Evolutionary conservation across 2,888 invertebrate genomes (phyloP).

Genomic region (Tenthredo amoena): DNA sequence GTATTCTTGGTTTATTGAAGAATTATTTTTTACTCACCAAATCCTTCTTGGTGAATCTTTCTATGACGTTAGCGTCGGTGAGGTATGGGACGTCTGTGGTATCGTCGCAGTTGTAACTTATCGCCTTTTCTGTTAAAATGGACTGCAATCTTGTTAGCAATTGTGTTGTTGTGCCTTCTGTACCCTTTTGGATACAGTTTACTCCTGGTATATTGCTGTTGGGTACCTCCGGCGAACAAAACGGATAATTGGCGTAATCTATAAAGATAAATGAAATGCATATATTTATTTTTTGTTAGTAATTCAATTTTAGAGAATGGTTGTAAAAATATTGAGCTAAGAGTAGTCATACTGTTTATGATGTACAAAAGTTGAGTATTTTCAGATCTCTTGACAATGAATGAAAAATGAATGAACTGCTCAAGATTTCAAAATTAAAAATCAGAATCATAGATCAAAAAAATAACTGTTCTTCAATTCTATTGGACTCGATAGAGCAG

Average conservation of each 20-base stretch:
- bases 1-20: conserved; percentile 17
- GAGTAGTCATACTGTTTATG: neutral
- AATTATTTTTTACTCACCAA: conserved; percentile 69
- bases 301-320: neutral
- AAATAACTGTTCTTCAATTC: conserved; percentile 23
- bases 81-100: conserved; percentile 80
- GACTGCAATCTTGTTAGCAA: conserved; percentile 84
- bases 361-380: neutral
- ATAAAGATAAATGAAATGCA: conserved; percentile 67
- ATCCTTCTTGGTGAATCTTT: conserved; percentile 79
- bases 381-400: neutral
- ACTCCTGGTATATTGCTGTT: conserved; percentile 81
- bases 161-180: conserved; percentile 83
- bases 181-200: conserved; percentile 84
- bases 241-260: conserved; percentile 79
- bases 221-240: conserved; percentile 79
- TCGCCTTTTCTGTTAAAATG: conserved; percentile 82
- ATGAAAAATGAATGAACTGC: neutral
- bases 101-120: conserved; percentile 81
- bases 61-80: conserved; percentile 83
- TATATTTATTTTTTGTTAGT: conserved; percentile 1
- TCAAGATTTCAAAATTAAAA: neutral
- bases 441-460: neutral
- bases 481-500: conserved; percentile 16
- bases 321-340: neutral